phyloP scores from a whole-genome alignment of 1,140 invertebrate species.

The Platorchestia sp. region DNA sequence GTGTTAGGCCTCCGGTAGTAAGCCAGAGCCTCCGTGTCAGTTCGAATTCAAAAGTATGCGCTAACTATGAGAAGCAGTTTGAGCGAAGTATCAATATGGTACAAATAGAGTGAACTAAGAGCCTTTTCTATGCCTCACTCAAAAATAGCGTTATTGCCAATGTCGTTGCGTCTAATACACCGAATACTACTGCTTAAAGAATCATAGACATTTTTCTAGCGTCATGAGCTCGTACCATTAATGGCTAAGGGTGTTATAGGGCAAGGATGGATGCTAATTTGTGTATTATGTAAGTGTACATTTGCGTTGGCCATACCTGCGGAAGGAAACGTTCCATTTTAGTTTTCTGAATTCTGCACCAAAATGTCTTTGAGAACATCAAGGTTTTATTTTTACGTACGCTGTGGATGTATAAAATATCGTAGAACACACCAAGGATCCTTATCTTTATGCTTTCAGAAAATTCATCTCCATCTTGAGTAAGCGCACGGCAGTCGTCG shows the following conservation, averaged over 20 bases:
- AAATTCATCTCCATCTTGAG: neutral
- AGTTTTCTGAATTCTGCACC: neutral
- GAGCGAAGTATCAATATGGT: too few species aligned
- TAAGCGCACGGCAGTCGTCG: neutral
- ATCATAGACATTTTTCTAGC: neutral
- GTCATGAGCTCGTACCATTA: neutral
- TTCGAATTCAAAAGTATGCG: too few species aligned
- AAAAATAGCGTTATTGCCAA: neutral
- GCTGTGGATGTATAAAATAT: neutral
- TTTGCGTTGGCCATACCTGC: neutral
- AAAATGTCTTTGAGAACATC: neutral
- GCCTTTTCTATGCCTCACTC: neutral
- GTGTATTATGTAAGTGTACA: neutral
- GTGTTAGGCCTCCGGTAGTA: too few species aligned
- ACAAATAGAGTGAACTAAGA: neutral
- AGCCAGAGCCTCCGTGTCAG: too few species aligned
- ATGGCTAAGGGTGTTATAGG: neutral
- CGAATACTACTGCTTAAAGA: neutral
- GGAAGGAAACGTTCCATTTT: neutral
- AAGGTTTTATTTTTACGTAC: neutral
- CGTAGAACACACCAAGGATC: neutral
- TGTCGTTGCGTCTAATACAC: neutral
- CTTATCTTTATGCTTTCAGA: neutral
- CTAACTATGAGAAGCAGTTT: too few species aligned
- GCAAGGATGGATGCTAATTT: neutral